Percentiles rank a stretch among this genome's conserved stretches.
Evolutionary conservation across 2,797 vertebrate genomes (phyloP).

Genomic region (Dromococcyx pavoninus): DNA sequence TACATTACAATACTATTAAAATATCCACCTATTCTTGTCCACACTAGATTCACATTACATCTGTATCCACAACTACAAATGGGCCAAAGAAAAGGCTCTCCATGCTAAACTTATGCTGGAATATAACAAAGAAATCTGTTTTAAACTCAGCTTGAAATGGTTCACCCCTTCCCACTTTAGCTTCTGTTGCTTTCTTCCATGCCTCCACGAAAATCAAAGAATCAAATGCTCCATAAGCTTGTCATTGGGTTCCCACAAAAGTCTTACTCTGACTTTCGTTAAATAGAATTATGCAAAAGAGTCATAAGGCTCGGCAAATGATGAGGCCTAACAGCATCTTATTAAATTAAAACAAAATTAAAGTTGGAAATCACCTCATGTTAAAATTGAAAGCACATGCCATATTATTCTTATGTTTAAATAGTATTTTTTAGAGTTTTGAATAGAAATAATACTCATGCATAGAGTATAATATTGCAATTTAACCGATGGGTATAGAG

Average conservation of each 20-base stretch:
- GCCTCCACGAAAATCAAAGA: neutral
- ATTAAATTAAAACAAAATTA: neutral
- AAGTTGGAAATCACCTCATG: neutral
- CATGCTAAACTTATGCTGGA: neutral
- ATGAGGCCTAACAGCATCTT: neutral
- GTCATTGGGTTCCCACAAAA: neutral
- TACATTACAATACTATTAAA: neutral
- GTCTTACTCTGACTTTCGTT: neutral
- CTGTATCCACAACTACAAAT: neutral
- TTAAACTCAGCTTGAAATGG: neutral
- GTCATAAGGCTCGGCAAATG: neutral
- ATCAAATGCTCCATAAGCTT: neutral
- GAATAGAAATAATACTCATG: neutral
- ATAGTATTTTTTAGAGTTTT: neutral
- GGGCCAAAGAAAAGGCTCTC: neutral
- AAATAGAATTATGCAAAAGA: neutral
- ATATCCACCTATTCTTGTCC: neutral
- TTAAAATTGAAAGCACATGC: neutral
- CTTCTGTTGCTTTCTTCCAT: neutral
- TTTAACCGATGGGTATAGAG: neutral
- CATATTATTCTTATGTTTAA: neutral
- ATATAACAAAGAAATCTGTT: neutral
- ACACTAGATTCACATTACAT: neutral
- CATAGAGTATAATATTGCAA: conserved; percentile 16
- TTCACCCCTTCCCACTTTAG: neutral